phyloP scores from a whole-genome alignment of 2,113 vertebrate genomes.

The Gymnogyps californianus region DNA sequence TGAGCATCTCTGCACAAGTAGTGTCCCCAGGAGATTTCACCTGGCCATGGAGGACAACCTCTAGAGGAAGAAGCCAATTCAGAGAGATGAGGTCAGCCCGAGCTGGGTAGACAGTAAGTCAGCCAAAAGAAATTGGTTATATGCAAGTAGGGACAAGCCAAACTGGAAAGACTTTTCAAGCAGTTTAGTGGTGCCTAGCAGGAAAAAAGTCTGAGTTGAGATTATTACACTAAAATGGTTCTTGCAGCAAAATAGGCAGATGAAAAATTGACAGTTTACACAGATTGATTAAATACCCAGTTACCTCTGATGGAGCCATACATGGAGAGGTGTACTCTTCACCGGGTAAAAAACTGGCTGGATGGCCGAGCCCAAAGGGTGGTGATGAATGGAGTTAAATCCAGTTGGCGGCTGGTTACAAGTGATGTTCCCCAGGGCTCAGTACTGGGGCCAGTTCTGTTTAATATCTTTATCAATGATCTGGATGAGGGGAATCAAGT shows the following conservation, averaged over 20 bases:
- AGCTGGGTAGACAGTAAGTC: neutral
- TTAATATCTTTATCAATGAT: neutral
- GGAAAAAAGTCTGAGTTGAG: neutral
- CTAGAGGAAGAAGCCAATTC: neutral
- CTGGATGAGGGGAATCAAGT: neutral
- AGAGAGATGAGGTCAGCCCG: neutral
- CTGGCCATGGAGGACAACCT: neutral
- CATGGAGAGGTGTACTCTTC: neutral
- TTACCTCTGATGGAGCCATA: neutral
- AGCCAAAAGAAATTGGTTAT: neutral
- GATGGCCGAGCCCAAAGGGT: neutral
- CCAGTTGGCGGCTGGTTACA: neutral
- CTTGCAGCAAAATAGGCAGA: neutral
- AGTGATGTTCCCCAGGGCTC: neutral
- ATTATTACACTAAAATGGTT: neutral
- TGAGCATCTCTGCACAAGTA: neutral
- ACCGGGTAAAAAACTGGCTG: neutral
- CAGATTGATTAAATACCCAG: neutral
- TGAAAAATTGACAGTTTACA: neutral
- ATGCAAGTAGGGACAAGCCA: neutral
- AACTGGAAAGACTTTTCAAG: neutral
- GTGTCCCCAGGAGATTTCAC: neutral
- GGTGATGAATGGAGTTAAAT: neutral
- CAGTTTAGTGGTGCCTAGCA: neutral
- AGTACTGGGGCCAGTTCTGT: neutral